Evolutionary conservation across 53 echinoderm and acorn worm genomes (phyloP).

Genomic region (Echinarachnius parma): DNA sequence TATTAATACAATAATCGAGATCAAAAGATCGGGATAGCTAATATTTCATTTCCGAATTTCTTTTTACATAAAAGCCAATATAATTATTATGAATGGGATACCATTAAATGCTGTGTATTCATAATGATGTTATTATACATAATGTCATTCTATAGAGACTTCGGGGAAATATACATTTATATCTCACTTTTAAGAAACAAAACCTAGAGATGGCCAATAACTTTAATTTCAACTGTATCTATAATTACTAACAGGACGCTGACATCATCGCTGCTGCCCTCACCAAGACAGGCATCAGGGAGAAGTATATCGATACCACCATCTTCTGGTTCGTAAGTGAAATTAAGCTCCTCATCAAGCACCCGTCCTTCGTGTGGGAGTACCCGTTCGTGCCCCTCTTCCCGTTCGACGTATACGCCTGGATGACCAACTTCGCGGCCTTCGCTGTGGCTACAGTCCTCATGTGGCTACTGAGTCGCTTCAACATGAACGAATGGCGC

Average conservation of each 20-base stretch:
- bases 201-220: too few relatives aligned
- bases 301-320: conserved; percentile 71
- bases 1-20: too few relatives aligned
- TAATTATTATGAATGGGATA: too few relatives aligned
- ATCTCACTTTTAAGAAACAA: too few relatives aligned
- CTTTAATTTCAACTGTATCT: too few relatives aligned
- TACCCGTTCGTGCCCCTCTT: conserved; percentile 76
- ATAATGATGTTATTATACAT: too few relatives aligned
- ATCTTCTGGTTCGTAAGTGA: conserved; percentile 50
- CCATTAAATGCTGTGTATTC: too few relatives aligned
- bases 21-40: too few relatives aligned
- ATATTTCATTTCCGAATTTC: too few relatives aligned
- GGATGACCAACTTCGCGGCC: conserved; percentile 63
- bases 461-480: conserved; percentile 57
- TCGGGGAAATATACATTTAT: too few relatives aligned
- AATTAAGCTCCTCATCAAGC: conserved; percentile 66
- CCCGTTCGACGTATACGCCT: conserved; percentile 58
- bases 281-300: conserved; percentile 51
- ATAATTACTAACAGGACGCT: conserved; percentile 88
- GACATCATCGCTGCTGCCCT: conserved; percentile 75
- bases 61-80: too few relatives aligned
- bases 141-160: too few relatives aligned
- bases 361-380: conserved; percentile 74
- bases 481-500: conserved; percentile 70
- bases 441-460: conserved; percentile 52